phyloP scores from a whole-genome alignment of 2,113 vertebrate species.

The Entomyzon cyanotis region DNA sequence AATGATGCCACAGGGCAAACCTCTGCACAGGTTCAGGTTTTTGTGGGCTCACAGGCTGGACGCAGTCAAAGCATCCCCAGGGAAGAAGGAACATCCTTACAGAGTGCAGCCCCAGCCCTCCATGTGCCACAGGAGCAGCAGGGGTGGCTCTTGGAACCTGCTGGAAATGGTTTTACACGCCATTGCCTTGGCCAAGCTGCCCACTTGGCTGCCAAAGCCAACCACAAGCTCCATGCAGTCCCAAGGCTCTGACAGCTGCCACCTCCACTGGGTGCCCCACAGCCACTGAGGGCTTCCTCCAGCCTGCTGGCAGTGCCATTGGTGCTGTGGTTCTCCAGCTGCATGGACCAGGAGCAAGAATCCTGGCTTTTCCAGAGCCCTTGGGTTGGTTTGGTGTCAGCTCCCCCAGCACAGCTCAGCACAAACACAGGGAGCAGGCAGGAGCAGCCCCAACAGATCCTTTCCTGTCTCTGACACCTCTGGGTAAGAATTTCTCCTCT shows the following conservation, averaged over 20 bases:
- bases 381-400: background rate
- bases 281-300: background rate
- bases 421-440: background rate
- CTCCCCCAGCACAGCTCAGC: background rate
- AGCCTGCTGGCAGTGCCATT: background rate
- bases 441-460: background rate
- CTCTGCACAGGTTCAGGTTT: background rate
- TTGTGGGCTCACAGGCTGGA: background rate
- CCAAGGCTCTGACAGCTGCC: background rate
- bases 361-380: background rate
- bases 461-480: background rate
- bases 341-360: background rate
- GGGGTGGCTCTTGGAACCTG: background rate
- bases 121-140: accelerated
- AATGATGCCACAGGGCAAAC: background rate
- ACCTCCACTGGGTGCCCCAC: background rate
- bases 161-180: background rate
- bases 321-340: background rate
- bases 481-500: background rate
- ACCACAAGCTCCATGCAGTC: background rate
- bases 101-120: background rate
- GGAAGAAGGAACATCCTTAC: background rate
- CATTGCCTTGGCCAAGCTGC: background rate
- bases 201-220: background rate
- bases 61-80: background rate